Conservation (phyloP, 2,888 invertebrate genomes). For the Aphrophora alni region DNA sequence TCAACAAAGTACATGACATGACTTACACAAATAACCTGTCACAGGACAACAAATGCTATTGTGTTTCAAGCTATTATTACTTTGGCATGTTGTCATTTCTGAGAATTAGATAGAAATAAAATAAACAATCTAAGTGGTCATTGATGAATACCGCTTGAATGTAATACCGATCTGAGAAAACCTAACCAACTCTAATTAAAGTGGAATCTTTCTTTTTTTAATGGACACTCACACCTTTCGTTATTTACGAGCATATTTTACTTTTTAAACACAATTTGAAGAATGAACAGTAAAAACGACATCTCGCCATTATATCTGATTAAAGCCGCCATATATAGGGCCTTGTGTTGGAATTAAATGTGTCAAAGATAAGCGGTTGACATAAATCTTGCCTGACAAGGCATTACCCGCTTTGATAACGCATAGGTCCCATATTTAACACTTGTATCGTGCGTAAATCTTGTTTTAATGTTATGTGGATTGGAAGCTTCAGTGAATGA, state of each 20-base stretch:
- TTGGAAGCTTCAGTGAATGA: background rate
- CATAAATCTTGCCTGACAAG: background rate
- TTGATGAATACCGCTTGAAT: too few species aligned
- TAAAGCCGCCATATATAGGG: background rate
- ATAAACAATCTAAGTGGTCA: too few species aligned
- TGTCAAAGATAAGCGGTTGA: background rate
- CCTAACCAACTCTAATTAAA: too few species aligned
- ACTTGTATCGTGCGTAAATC: background rate
- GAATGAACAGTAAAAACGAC: background rate
- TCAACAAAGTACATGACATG: too few species aligned
- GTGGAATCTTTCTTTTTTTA: too few species aligned
- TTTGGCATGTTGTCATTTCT: too few species aligned
- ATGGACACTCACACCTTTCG: background rate
- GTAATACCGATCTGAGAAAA: too few species aligned
- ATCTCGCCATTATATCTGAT: too few species aligned
- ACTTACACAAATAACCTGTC: too few species aligned
- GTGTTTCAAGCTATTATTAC: too few species aligned
- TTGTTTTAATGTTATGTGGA: background rate
- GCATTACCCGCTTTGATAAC: background rate
- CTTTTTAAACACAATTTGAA: background rate
- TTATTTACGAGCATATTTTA: background rate
- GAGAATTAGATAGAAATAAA: too few species aligned
- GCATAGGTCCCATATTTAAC: constrained; percentile 2
- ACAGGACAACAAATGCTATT: too few species aligned
- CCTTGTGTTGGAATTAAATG: background rate